Conservation (phyloP, 1,140 invertebrate genomes). For the Venustaconcha ellipsiformis region DNA sequence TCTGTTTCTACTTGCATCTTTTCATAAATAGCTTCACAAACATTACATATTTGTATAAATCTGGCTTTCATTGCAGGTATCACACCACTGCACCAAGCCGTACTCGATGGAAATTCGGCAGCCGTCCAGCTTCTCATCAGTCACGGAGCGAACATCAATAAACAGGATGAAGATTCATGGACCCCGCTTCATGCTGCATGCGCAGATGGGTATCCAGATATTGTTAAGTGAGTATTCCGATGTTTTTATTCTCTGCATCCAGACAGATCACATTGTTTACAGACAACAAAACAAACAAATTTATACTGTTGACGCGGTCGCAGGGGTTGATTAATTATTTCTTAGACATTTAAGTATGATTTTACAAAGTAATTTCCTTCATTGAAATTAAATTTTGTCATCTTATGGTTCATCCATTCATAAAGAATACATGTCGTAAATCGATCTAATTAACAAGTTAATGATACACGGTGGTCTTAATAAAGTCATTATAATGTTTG, state of each 20-base stretch:
- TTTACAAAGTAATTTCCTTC: no score
- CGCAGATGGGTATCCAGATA: slow-evolving; percentile 62
- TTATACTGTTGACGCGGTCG: not conserved
- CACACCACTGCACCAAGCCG: slow-evolving; percentile 66
- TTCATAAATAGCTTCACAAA: no score
- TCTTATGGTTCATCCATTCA: no score
- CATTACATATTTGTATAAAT: no score
- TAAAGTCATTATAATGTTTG: no score
- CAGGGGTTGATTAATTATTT: not conserved
- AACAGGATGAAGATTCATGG: slow-evolving; percentile 65
- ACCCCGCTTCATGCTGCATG: slow-evolving; percentile 68
- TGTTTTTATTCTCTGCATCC: not conserved
- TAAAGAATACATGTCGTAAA: no score
- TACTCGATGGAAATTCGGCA: slow-evolving; percentile 61
- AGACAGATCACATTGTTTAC: not conserved
- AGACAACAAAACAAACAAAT: not conserved
- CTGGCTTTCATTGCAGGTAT: slow-evolving; percentile 46
- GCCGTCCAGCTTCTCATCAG: slow-evolving; percentile 59
- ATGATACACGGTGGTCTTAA: no score
- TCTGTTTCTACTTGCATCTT: no score
- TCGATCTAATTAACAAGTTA: no score
- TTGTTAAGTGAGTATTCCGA: slow-evolving; percentile 51
- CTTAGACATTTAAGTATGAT: no score
- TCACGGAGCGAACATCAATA: slow-evolving; percentile 67
- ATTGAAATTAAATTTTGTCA: no score